Percentiles rank a stretch among this genome's conserved stretches.
Conservation (phyloP, 2,888 invertebrate genomes). For the Colostygia pectinataria region DNA sequence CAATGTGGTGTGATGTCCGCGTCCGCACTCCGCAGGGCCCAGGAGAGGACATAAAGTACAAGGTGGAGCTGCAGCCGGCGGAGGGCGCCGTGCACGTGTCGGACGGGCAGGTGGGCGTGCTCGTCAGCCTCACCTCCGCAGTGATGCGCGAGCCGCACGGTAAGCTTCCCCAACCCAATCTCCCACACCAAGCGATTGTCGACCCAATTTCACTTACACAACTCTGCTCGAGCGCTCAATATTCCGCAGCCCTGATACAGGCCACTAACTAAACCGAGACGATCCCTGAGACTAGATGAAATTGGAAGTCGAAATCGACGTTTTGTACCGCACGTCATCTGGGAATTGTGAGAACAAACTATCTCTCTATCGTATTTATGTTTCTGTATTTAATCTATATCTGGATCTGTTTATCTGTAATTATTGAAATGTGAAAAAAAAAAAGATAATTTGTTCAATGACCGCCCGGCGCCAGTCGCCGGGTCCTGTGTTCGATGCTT, state of each 20-base stretch:
- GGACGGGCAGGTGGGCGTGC: no score
- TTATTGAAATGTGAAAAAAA: slow-evolving; percentile 46
- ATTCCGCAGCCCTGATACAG: slow-evolving; percentile 6
- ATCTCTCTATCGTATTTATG: slow-evolving; percentile 59
- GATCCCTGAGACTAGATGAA: slow-evolving; percentile 43
- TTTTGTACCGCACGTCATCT: slow-evolving; percentile 42
- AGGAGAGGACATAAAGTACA: slow-evolving; percentile 84
- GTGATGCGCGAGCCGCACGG: slow-evolving; percentile 92
- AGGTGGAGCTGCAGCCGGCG: slow-evolving; percentile 91
- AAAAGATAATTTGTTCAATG: slow-evolving; percentile 82
- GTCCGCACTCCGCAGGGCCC: slow-evolving; percentile 51
- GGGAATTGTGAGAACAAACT: slow-evolving; percentile 73
- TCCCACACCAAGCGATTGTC: slow-evolving; percentile 40
- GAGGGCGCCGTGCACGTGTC: slow-evolving; percentile 93
- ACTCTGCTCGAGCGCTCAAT: slow-evolving; percentile 1
- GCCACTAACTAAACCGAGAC: slow-evolving; percentile 11
- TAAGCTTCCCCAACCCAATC: slow-evolving; percentile 60
- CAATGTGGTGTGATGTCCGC: no score
- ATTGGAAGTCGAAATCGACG: slow-evolving; percentile 72
- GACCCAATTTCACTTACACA: slow-evolving; percentile 60
- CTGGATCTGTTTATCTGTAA: slow-evolving; percentile 30
- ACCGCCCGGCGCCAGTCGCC: slow-evolving; percentile 57
- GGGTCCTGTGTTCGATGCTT: slow-evolving; percentile 74
- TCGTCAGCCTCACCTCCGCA: slow-evolving; percentile 96
- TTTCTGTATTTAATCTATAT: slow-evolving; percentile 44